Percentiles rank a stretch among this genome's conserved stretches.
Conservation (phyloP, 1,140 invertebrate genomes). For the Bombus impatiens region DNA sequence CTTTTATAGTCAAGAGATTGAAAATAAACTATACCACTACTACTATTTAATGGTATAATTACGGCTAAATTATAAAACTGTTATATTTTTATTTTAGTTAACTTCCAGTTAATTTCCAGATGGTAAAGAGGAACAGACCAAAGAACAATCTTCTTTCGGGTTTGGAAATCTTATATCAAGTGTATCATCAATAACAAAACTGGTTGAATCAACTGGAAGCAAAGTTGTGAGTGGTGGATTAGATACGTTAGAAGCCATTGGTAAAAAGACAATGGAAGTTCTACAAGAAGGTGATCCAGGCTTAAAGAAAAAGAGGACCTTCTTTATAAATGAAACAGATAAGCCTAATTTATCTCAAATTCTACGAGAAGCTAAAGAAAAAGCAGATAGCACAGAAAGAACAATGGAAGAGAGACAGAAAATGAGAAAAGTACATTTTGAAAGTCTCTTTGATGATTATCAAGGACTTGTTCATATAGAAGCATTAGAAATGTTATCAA, state of each 20-base stretch:
- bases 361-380: conserved; percentile 92
- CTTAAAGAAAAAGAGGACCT: conserved; percentile 90
- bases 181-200: conserved; percentile 86
- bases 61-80: background rate
- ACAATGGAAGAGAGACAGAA: conserved; percentile 84
- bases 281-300: conserved; percentile 95
- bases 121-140: conserved; percentile 50
- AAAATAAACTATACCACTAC: no score
- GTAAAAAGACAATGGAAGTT: conserved; percentile 96
- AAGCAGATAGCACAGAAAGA: conserved; percentile 87
- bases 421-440: conserved; percentile 88
- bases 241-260: conserved; percentile 94
- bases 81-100: conserved; percentile 17
- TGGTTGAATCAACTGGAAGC: conserved; percentile 88
- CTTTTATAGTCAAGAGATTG: no score
- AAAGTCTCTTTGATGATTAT: conserved; percentile 93
- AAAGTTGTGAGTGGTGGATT: conserved; percentile 92
- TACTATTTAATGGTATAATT: no score
- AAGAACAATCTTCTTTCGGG: conserved; percentile 79
- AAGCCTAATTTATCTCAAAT: conserved; percentile 85
- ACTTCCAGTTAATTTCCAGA: conserved; percentile 52
- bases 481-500: conserved; percentile 94
- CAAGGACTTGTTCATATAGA: conserved; percentile 94
- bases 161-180: conserved; percentile 87
- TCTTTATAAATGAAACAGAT: conserved; percentile 83